phyloP scores from a whole-genome alignment of 2,888 invertebrate species.

The Scaptomyza reducta region DNA sequence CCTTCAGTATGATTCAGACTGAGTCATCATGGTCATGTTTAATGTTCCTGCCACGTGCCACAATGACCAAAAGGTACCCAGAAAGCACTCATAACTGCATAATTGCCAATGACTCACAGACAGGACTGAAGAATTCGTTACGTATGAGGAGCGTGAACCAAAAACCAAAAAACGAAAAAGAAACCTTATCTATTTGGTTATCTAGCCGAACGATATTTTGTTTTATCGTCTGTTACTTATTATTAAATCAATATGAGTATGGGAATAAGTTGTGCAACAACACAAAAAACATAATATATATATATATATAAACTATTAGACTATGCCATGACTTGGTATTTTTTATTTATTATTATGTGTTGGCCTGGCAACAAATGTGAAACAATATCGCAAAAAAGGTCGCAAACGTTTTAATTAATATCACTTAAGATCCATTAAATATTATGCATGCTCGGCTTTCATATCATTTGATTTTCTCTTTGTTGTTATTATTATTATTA shows the following conservation, averaged over 20 bases:
- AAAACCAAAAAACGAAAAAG: background rate
- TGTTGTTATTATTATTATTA: conserved; percentile 16
- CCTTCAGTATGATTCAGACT: background rate
- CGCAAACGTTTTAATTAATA: conserved; percentile 72
- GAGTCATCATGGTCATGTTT: background rate
- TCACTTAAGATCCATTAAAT: conserved; percentile 71
- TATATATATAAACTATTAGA: too few relatives aligned
- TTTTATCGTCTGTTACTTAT: background rate
- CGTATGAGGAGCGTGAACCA: background rate
- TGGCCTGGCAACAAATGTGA: conserved; percentile 40
- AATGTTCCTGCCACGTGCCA: conserved; percentile 2
- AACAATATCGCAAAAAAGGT: conserved; percentile 51
- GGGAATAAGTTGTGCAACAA: too few relatives aligned
- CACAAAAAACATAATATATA: too few relatives aligned
- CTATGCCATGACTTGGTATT: too few relatives aligned
- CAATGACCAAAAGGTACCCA: background rate
- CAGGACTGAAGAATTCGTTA: background rate
- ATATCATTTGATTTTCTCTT: conserved; percentile 41
- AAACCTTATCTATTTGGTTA: conserved; percentile 26
- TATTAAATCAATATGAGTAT: too few relatives aligned
- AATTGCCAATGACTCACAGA: conserved; percentile 29
- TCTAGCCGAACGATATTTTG: conserved; percentile 1
- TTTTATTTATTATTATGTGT: background rate
- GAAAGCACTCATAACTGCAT: conserved; percentile 3
- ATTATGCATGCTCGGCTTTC: conserved; percentile 50